Base-by-base conservation (phyloP, 2,797 vertebrate species). In the Crax fasciolata region DNA sequence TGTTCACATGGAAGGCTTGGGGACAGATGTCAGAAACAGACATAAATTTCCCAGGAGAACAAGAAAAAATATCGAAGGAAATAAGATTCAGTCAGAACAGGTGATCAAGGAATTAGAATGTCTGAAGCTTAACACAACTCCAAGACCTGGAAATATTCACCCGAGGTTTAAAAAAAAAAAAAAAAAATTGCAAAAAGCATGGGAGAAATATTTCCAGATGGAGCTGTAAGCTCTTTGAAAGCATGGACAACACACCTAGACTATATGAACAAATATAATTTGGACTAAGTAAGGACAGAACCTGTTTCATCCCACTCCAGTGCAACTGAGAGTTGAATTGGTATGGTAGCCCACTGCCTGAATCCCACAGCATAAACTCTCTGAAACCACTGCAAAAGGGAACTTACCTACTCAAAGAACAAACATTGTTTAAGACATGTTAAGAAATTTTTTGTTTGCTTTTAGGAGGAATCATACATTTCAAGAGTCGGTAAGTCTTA, bases 1-100 rank as follows among this genome's bases (percentile, higher is more conserved):
- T 92, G 84, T 94, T 97, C 95, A 94, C 87, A 96, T 59, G 93
- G 92, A 96, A 94, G 58, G 55, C 93, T 95, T 90, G 51, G 38
- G 88, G 92, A 96, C 57, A 93, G 95, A 97, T 96, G 96, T 97
- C 97, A 97, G 95, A 97, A 97, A 95, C 90, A 97, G 96, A 95
- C 91, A 95, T 73, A 95, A 88, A 96, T 96, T 97, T 96, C 97
- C 96, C 97, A 95, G 87, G 94, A 83, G 97, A 98, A 72, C 43
- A 79, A 93, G 49, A 81, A 95, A 95, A 92, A 87, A 89, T 80
- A 91, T 54, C 1, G 86, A 95, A 93, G 79, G 77, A 94, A 44
- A 82, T 67, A 79, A 90, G 65, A 79, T 84, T 88, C 90, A 71
- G 65, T 76, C 80, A 87, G 94, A 97, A 94, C 63, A 97, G 94